These are phyloP conservation scores for Syritta pipiens DNA, from an alignment of 2,888 invertebrate genomes.

Conservation along the genomic window DNA sequence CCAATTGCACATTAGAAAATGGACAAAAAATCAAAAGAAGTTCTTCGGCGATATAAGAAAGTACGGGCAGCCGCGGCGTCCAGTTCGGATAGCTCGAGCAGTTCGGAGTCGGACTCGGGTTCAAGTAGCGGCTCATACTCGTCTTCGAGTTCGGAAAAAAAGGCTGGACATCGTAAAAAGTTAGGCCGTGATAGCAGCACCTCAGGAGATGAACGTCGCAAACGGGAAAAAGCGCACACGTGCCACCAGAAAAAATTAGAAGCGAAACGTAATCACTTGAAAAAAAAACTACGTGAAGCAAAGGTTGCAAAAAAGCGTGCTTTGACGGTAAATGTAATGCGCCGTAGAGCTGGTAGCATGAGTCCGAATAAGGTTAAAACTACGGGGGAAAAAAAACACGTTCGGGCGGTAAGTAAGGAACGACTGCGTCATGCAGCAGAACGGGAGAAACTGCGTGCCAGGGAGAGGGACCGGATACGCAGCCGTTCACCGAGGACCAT, in stretches of 20 bases:
- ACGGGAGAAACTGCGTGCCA: constrained; percentile 79
- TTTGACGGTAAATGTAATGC: constrained; percentile 72
- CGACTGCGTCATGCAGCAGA: constrained; percentile 77
- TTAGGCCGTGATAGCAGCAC: constrained; percentile 83
- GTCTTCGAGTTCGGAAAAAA: constrained; percentile 74
- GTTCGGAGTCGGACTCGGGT: constrained; percentile 75
- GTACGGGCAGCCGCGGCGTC: constrained; percentile 75
- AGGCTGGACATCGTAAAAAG: constrained; percentile 79
- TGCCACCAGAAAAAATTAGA: constrained; percentile 78
- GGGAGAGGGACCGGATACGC: constrained; percentile 79
- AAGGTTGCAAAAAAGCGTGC: constrained; percentile 76
- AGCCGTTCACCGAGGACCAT: constrained; percentile 78
- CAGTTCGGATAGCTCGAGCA: constrained; percentile 76
- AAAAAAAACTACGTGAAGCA: constrained; percentile 77
- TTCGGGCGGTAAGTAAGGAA: constrained; percentile 76
- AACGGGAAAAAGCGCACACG: constrained; percentile 77
- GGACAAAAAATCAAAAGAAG: constrained; percentile 78
- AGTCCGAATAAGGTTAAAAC: constrained; percentile 76
- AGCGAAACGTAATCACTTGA: constrained; percentile 78
- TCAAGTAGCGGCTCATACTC: constrained; percentile 76
- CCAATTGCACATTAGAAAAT: constrained; percentile 64
- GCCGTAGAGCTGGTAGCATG: constrained; percentile 74
- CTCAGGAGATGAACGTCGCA: constrained; percentile 80
- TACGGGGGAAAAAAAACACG: constrained; percentile 75
- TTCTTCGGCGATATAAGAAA: constrained; percentile 77